Percentiles rank a stretch among this genome's conserved stretches.
Evolutionary conservation across 1,140 invertebrate species (phyloP).

Genomic region (Neodiprion virginianus): DNA sequence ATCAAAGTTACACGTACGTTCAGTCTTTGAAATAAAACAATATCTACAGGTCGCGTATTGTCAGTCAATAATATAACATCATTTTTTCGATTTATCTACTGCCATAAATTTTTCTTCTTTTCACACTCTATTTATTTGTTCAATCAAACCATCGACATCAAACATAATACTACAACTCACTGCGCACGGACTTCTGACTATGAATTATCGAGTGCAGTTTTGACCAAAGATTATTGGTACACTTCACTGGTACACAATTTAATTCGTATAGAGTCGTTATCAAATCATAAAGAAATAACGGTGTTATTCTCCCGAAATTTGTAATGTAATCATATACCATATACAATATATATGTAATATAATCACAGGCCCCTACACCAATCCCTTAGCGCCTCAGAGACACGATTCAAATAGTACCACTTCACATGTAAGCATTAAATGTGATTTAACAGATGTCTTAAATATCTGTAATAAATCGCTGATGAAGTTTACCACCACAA

Average conservation of each 20-base stretch:
- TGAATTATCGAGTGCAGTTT: background rate
- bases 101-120: background rate
- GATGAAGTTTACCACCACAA: constrained; percentile 17
- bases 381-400: background rate
- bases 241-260: background rate
- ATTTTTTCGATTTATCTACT: background rate
- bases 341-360: background rate
- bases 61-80: constrained; percentile 39
- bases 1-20: constrained; percentile 35
- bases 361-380: background rate
- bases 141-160: background rate
- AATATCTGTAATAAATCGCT: constrained; percentile 14
- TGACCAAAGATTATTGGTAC: background rate
- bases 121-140: too few relatives aligned
- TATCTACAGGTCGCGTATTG: constrained; percentile 54
- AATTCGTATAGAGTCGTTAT: background rate
- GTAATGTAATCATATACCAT: background rate
- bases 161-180: background rate
- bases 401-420: constrained; percentile 18
- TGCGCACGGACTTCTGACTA: background rate
- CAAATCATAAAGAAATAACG: constrained; percentile 3
- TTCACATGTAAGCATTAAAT: constrained; percentile 15
- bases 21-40: constrained; percentile 52
- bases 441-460: constrained; percentile 11
- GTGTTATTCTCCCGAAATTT: background rate